Conservation (phyloP, 2,888 invertebrate genomes). For the Drosophila paranaensis region DNA sequence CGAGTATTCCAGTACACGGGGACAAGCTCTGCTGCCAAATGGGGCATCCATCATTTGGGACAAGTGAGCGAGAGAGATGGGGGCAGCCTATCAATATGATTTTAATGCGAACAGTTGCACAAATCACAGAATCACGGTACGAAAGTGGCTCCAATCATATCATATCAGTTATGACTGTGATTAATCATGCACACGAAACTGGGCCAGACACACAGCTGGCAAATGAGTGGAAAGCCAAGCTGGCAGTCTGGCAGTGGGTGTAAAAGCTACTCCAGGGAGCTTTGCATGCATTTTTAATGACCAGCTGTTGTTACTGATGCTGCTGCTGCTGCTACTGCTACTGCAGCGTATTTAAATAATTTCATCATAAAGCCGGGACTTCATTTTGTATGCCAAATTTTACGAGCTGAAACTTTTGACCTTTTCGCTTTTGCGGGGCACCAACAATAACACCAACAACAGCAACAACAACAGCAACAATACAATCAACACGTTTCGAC, state of each 20-base stretch:
- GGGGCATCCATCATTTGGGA: conserved; percentile 49
- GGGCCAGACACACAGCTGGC: conserved; percentile 20
- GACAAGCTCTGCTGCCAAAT: conserved; percentile 6
- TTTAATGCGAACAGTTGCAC: conserved; percentile 52
- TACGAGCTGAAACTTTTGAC: conserved; percentile 76
- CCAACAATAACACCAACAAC: conserved; percentile 16
- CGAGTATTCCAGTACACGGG: conserved; percentile 1
- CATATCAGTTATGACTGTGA: conserved; percentile 41
- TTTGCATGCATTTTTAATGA: conserved; percentile 55
- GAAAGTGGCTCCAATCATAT: conserved; percentile 57
- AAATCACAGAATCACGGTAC: conserved; percentile 53
- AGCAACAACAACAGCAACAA: conserved; percentile 36
- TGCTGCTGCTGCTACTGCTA: conserved; percentile 1
- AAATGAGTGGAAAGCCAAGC: conserved; percentile 10
- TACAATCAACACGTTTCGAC: conserved; percentile 76
- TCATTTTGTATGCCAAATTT: conserved; percentile 70
- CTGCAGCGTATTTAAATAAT: conserved; percentile 63
- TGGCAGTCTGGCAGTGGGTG: neutral
- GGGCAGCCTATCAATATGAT: conserved; percentile 44
- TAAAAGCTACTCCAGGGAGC: neutral
- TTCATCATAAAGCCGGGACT: conserved; percentile 53
- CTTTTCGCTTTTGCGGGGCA: conserved; percentile 43
- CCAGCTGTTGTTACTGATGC: conserved; percentile 28
- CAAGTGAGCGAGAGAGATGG: neutral
- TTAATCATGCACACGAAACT: conserved; percentile 51